Conservation (phyloP, 2,888 invertebrate species). For the Leuctra nigra region DNA sequence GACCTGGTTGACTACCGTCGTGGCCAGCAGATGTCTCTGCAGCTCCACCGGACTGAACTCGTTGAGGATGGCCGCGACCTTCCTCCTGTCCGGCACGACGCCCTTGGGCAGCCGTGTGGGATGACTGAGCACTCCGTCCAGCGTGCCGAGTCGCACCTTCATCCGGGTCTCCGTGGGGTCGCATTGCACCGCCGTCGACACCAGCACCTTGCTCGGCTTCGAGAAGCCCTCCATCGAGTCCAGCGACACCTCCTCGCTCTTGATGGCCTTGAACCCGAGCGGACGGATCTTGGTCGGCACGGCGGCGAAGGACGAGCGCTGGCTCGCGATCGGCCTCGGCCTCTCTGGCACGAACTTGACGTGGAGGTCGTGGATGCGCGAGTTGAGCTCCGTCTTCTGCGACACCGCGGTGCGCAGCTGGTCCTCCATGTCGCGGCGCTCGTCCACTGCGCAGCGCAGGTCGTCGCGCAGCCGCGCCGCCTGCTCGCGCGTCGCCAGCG, state of each 20-base stretch:
- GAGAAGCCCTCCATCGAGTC: background rate
- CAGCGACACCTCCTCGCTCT: background rate
- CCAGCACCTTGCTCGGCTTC: background rate
- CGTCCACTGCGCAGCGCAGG: constrained; percentile 49
- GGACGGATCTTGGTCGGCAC: background rate
- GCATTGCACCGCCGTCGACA: background rate
- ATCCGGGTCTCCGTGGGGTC: background rate
- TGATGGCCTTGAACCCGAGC: too few relatives aligned
- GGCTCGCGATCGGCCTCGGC: background rate
- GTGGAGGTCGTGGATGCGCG: constrained; percentile 50
- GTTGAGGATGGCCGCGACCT: constrained; percentile 75
- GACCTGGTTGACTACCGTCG: constrained; percentile 81
- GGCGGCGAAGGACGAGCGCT: background rate
- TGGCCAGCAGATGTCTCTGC: constrained; percentile 73
- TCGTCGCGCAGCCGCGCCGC: constrained; percentile 59
- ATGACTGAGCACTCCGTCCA: constrained; percentile 58
- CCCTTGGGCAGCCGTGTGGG: constrained; percentile 38
- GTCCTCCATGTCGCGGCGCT: constrained; percentile 54
- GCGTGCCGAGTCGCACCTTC: constrained; percentile 47
- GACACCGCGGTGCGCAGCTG: constrained; percentile 49
- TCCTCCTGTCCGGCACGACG: constrained; percentile 60
- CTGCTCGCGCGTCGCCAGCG: constrained; percentile 56
- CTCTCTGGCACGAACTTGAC: constrained; percentile 37
- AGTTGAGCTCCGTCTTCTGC: constrained; percentile 51
- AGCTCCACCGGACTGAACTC: constrained; percentile 77